Evolutionary conservation across 2,888 invertebrate genomes (phyloP).

Genomic region (Seira ritae): DNA sequence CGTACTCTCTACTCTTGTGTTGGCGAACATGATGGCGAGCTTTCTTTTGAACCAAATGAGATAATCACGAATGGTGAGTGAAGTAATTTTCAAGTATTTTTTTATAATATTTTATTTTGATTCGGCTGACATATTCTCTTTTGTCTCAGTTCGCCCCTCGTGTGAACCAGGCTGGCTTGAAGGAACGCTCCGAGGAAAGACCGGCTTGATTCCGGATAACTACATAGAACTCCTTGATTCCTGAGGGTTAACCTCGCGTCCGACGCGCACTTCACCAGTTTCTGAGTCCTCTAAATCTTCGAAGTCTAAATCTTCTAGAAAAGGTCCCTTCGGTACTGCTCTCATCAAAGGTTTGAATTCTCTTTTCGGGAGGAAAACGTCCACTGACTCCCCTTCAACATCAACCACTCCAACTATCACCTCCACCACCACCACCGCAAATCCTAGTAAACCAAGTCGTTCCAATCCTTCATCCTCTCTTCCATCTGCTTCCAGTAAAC

Average conservation of each 20-base stretch:
- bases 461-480: background rate
- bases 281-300: too few relatives aligned
- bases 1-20: conserved; percentile 96
- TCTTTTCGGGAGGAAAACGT: background rate
- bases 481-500: background rate
- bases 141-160: conserved; percentile 86
- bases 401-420: background rate
- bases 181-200: conserved; percentile 93
- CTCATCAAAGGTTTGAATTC: background rate
- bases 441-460: background rate
- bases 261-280: too few relatives aligned
- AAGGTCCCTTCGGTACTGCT: background rate
- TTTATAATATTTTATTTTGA: background rate
- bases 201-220: conserved; percentile 96
- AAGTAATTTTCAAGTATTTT: conserved; percentile 51
- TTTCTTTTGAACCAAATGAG: conserved; percentile 98
- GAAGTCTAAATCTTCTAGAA: background rate
- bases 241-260: conserved; percentile 4
- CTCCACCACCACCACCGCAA: background rate
- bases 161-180: conserved; percentile 99
- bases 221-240: conserved; percentile 88
- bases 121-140: conserved; percentile 19
- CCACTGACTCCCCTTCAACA: background rate
- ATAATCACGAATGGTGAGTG: conserved; percentile 94
- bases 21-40: conserved; percentile 96